Conservation (phyloP, 53 echinoderm and acorn worm species). For the Henricia sp. region DNA sequence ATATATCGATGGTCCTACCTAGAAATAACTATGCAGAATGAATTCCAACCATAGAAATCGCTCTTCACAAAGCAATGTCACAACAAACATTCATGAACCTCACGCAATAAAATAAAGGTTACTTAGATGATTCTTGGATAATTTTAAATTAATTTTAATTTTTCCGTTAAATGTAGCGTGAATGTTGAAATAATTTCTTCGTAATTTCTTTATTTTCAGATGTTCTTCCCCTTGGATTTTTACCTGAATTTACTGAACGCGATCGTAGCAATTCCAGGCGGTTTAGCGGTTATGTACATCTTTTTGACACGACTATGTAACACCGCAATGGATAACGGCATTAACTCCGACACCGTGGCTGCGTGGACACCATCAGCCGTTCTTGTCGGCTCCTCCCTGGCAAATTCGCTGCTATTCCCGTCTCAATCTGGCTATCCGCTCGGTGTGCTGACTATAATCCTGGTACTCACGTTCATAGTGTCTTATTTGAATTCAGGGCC, state of each 20-base stretch:
- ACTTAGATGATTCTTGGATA: neutral
- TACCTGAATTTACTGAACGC: constrained; percentile 13
- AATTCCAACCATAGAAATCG: too few relatives aligned
- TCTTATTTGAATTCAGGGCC: neutral
- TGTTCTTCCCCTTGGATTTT: constrained; percentile 52
- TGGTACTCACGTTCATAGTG: neutral
- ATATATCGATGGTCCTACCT: too few relatives aligned
- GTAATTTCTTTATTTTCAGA: too few relatives aligned
- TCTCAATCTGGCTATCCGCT: constrained; percentile 8
- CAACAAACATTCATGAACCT: too few relatives aligned
- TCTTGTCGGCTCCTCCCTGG: neutral
- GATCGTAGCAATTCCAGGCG: neutral
- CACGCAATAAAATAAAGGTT: too few relatives aligned
- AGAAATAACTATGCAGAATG: too few relatives aligned
- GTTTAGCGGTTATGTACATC: neutral
- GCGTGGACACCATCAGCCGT: constrained; percentile 6
- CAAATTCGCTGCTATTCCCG: constrained; percentile 13
- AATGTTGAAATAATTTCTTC: too few relatives aligned
- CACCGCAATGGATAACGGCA: too few relatives aligned
- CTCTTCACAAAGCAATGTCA: too few relatives aligned
- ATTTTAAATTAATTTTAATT: neutral
- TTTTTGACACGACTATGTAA: neutral
- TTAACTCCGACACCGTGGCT: neutral
- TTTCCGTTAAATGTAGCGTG: too few relatives aligned
- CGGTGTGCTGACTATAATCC: constrained; percentile 1